Conservation (phyloP, 1,140 invertebrate species). For the Hirudo medicinalis region DNA sequence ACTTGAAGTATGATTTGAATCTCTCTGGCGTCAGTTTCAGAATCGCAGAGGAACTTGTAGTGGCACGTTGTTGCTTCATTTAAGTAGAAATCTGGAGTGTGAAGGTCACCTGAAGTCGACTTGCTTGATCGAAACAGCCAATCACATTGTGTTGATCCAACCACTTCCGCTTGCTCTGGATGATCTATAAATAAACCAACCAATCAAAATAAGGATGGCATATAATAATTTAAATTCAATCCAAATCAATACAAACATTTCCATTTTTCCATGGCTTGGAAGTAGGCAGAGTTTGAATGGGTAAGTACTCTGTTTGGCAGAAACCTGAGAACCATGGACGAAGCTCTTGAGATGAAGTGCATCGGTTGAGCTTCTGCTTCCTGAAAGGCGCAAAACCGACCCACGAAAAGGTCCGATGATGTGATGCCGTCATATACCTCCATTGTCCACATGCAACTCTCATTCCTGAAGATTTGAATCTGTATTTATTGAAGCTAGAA, state of each 20-base stretch:
- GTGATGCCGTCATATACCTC: background rate
- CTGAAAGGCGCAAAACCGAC: background rate
- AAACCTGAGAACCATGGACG: too few species aligned
- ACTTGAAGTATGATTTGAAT: background rate
- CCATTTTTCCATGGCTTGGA: slow-evolving; percentile 9
- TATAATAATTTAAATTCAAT: background rate
- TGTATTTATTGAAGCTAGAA: too few species aligned
- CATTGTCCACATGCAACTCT: background rate
- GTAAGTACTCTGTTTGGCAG: background rate
- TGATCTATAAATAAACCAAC: background rate
- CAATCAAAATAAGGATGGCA: background rate
- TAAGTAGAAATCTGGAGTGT: slow-evolving; percentile 1
- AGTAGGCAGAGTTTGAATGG: background rate
- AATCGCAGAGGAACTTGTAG: slow-evolving; percentile 1
- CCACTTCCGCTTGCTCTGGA: background rate
- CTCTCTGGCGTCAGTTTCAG: background rate
- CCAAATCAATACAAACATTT: background rate
- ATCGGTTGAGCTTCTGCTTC: background rate
- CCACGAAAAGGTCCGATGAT: background rate
- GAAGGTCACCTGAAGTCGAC: background rate
- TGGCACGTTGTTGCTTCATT: background rate
- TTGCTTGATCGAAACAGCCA: background rate
- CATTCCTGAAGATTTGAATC: too few species aligned
- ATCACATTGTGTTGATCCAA: background rate
- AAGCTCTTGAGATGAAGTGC: background rate